Conservation (phyloP, 2,888 invertebrate species). For the Stratiomys singularior region DNA sequence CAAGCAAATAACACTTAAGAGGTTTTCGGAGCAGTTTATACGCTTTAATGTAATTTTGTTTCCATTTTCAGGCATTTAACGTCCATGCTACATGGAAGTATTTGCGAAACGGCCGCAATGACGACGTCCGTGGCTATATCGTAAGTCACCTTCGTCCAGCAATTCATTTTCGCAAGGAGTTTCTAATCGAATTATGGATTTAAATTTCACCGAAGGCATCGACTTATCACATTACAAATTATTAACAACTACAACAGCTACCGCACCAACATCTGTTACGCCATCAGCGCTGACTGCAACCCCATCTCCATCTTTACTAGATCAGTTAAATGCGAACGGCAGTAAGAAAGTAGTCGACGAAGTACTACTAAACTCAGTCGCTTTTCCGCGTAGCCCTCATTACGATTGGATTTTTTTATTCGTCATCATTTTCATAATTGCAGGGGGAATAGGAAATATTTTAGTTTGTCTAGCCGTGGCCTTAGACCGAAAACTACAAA, state of each 20-base stretch:
- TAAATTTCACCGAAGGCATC: slow-evolving; percentile 28
- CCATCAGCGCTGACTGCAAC: neutral
- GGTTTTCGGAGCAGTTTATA: neutral
- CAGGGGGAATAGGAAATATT: slow-evolving; percentile 90
- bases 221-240: slow-evolving; percentile 35
- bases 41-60: neutral
- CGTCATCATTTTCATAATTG: slow-evolving; percentile 85
- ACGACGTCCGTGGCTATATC: neutral
- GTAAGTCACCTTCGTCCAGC: neutral
- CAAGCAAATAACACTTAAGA: too few species aligned
- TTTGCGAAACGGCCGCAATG: neutral
- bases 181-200: slow-evolving; percentile 23
- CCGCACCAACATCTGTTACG: slow-evolving; percentile 35
- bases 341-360: slow-evolving; percentile 2
- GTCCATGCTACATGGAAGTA: neutral
- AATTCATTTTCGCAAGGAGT: slow-evolving; percentile 29
- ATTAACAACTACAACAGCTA: slow-evolving; percentile 44
- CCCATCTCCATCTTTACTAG: neutral
- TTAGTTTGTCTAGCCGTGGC: slow-evolving; percentile 93
- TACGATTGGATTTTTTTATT: slow-evolving; percentile 88
- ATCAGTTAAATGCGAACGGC: neutral
- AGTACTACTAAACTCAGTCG: neutral
- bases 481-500: slow-evolving; percentile 89
- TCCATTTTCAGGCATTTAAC: neutral
- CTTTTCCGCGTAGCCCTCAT: neutral